A percentile compares a stretch with the other conserved stretches of the same genome.
Evolutionary conservation across 2,113 vertebrate genomes (phyloP).

Genomic region (Oxygymnocypris stewartii): DNA sequence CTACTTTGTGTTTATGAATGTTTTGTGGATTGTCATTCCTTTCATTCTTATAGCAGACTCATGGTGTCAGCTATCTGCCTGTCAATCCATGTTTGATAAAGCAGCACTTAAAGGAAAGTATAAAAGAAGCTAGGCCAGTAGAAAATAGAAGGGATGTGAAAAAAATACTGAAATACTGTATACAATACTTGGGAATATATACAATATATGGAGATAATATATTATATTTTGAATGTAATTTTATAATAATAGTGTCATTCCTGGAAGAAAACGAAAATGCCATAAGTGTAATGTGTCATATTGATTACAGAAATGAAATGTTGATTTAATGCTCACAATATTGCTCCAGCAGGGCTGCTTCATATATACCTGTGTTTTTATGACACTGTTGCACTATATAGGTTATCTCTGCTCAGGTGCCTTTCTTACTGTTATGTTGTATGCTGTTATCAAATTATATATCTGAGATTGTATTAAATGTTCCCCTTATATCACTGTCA

Average conservation of each 20-base stretch:
- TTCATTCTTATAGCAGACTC: slow-evolving; percentile 77
- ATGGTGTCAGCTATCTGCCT: slow-evolving; percentile 75
- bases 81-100: slow-evolving; percentile 73
- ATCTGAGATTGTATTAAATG: background rate
- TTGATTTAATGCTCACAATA: background rate
- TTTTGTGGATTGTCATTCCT: slow-evolving; percentile 83
- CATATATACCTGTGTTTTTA: background rate
- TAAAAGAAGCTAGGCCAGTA: slow-evolving; percentile 46
- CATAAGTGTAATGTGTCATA: background rate
- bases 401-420: background rate
- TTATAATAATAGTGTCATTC: background rate
- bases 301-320: slow-evolving; percentile 1
- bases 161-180: too few species aligned
- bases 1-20: slow-evolving; percentile 88
- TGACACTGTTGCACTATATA: background rate
- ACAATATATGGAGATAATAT: background rate
- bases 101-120: slow-evolving; percentile 45
- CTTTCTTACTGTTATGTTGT: background rate
- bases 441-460: background rate
- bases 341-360: background rate
- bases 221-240: slow-evolving; percentile 2
- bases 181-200: background rate
- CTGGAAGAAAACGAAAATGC: background rate
- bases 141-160: background rate
- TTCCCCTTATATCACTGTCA: background rate